Conservation (phyloP, 30 jellyfish, hydroid and myxozoan species). For the Haliclystus octoradiatus region DNA sequence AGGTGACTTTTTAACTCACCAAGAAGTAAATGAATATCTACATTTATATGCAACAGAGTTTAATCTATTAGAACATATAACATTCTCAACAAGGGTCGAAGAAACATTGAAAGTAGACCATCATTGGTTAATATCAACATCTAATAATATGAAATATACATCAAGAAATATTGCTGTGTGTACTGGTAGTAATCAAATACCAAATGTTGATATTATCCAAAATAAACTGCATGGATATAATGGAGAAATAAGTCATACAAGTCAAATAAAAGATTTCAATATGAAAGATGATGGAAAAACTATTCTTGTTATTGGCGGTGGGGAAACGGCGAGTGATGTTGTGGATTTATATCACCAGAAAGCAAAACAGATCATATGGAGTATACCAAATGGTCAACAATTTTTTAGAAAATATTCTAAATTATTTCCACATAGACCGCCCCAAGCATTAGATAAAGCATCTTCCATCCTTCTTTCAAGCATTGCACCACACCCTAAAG, state of each 20-base stretch:
- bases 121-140: constrained; percentile 41
- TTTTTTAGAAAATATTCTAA: constrained; percentile 69
- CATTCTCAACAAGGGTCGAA: constrained; percentile 44
- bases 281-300: constrained; percentile 37
- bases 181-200: constrained; percentile 71
- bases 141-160: constrained; percentile 13
- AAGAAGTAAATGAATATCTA: constrained; percentile 43
- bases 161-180: constrained; percentile 64
- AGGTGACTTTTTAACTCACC: constrained; percentile 82
- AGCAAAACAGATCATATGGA: constrained; percentile 52
- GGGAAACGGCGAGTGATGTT: constrained; percentile 87
- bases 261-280: constrained; percentile 47
- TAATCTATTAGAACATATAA: constrained; percentile 23
- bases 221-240: constrained; percentile 28
- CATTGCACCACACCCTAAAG: too few relatives aligned
- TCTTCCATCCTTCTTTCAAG: too few relatives aligned
- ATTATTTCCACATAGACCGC: constrained; percentile 66
- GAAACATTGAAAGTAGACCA: constrained; percentile 12
- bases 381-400: constrained; percentile 92
- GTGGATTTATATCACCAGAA: constrained; percentile 55
- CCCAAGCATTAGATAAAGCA: constrained; percentile 89
- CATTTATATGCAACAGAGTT: constrained; percentile 27
- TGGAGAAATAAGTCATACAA: constrained; percentile 67
- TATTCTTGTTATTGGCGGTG: constrained; percentile 72
- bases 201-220: constrained; percentile 25